Evolutionary conservation across 2,113 vertebrate species (phyloP).

Genomic region (Stictonetta naevosa): DNA sequence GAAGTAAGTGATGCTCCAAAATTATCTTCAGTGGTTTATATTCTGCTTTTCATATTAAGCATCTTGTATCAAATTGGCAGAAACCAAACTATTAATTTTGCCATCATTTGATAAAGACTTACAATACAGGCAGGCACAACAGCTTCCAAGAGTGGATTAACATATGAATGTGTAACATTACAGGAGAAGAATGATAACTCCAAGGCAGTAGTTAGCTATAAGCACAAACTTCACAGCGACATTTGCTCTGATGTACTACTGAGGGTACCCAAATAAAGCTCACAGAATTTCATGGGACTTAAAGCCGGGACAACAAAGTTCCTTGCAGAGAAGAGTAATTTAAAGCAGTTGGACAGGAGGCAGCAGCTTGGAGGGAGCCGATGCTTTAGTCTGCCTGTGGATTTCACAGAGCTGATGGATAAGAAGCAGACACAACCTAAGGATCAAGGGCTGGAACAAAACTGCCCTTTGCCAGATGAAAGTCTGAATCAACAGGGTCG

Average conservation of each 20-base stretch:
- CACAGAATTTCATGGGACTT: neutral
- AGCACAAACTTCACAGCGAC: neutral
- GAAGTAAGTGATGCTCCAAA: constrained; percentile 7
- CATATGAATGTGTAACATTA: constrained; percentile 5
- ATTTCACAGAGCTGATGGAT: constrained; percentile 1
- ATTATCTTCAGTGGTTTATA: neutral
- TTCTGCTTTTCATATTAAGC: constrained; percentile 1
- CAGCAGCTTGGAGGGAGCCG: neutral
- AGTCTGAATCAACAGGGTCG: neutral
- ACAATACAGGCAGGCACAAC: neutral
- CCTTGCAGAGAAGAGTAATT: neutral
- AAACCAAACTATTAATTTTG: constrained; percentile 49
- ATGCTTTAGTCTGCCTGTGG: neutral
- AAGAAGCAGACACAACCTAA: neutral
- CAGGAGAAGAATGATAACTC: neutral
- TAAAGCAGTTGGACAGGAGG: neutral
- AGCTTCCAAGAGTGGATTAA: neutral
- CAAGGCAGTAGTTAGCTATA: neutral
- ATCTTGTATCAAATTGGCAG: constrained; percentile 19
- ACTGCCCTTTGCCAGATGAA: neutral
- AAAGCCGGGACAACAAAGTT: neutral
- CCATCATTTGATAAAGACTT: neutral
- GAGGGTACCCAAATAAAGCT: neutral
- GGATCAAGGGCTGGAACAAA: neutral
- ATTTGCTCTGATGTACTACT: neutral